Conservation (phyloP, 2,113 vertebrate genomes). For the Trogon melanurus region DNA sequence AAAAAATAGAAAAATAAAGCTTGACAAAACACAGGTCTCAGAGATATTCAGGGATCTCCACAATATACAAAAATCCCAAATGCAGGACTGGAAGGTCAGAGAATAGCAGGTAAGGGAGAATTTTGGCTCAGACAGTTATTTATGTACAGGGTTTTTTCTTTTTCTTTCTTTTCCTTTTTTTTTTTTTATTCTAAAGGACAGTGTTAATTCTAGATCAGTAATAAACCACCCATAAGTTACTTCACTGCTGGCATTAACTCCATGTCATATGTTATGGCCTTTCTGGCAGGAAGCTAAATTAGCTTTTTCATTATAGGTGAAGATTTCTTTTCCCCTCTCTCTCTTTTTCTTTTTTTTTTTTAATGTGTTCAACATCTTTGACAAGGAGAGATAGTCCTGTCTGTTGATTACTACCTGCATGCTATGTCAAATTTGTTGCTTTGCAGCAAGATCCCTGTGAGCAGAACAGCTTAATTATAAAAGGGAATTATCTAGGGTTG, state of each 20-base stretch:
- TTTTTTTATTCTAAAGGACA: background rate
- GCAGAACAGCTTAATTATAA: conserved; percentile 6
- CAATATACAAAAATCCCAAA: background rate
- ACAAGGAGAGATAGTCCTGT: background rate
- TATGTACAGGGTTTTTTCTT: background rate
- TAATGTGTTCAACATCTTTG: background rate
- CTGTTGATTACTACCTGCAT: background rate
- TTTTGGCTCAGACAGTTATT: background rate
- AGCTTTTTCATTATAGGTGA: background rate
- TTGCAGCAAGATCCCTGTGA: background rate
- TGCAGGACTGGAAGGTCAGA: background rate
- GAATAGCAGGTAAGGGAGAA: rapidly evolving
- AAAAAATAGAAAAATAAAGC: background rate
- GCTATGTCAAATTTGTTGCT: background rate
- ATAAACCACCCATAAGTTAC: background rate
- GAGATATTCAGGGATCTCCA: background rate
- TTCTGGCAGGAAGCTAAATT: conserved; percentile 23
- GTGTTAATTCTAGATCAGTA: background rate
- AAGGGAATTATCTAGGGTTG: background rate
- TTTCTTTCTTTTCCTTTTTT: rapidly evolving
- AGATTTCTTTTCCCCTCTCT: background rate
- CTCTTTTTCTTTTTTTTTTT: background rate
- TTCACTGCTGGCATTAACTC: background rate
- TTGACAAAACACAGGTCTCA: background rate
- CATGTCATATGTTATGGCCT: background rate